phyloP scores from a whole-genome alignment of 2,888 invertebrate species.

The Drosophila eohydei region DNA sequence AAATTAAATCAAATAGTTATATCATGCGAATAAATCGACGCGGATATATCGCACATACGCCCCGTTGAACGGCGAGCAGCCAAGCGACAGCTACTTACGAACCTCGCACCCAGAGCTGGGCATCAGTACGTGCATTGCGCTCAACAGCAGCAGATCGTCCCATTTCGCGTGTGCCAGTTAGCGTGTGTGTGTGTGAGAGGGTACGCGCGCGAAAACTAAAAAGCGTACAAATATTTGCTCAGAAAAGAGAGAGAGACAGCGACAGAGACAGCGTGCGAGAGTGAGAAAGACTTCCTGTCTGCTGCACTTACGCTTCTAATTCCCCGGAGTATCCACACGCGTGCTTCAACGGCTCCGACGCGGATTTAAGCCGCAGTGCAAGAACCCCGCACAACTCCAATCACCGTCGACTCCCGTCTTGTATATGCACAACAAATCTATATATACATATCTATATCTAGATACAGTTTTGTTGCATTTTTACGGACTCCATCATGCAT shows the following conservation, averaged over 20 bases:
- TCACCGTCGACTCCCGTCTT: slow-evolving; percentile 25
- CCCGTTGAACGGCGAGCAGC: slow-evolving; percentile 60
- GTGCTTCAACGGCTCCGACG: slow-evolving; percentile 64
- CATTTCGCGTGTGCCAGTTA: slow-evolving; percentile 11
- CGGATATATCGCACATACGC: slow-evolving; percentile 81
- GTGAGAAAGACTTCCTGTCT: slow-evolving; percentile 56
- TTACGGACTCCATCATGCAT: slow-evolving; percentile 78
- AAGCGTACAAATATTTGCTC: slow-evolving; percentile 55
- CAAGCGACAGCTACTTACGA: slow-evolving; percentile 65
- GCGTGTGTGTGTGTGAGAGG: slow-evolving; percentile 10
- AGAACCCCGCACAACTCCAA: slow-evolving; percentile 40
- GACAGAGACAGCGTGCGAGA: background rate
- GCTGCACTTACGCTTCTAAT: slow-evolving; percentile 61
- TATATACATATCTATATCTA: background rate
- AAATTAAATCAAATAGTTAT: slow-evolving; percentile 80
- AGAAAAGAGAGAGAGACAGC: slow-evolving; percentile 11
- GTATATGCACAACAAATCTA: background rate
- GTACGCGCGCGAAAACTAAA: slow-evolving; percentile 22
- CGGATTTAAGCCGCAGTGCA: slow-evolving; percentile 57
- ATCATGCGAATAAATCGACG: slow-evolving; percentile 77
- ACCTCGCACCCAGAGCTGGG: slow-evolving; percentile 48
- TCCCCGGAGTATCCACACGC: slow-evolving; percentile 60
- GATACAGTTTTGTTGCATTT: slow-evolving; percentile 11
- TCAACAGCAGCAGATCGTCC: slow-evolving; percentile 72
- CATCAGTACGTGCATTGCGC: slow-evolving; percentile 73